A percentile compares a stretch with the other conserved stretches of the same genome.
phyloP scores from a whole-genome alignment of 2,113 vertebrate genomes.

The Catharus fuscescens region DNA sequence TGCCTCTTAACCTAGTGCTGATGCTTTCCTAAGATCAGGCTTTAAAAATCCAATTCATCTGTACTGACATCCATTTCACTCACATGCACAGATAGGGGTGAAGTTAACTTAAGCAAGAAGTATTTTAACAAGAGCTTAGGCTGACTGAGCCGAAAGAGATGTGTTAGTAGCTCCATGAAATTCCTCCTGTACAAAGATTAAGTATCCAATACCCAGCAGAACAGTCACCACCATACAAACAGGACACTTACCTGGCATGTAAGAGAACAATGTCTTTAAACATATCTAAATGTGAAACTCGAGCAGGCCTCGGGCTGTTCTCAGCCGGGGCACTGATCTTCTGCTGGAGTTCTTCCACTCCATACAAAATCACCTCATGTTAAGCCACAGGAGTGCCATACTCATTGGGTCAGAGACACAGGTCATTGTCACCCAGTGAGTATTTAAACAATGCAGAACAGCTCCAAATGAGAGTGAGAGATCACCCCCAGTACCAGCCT shows the following conservation, averaged over 20 bases:
- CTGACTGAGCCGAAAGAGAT: not conserved
- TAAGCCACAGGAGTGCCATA: not conserved
- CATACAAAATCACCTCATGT: not conserved
- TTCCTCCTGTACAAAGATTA: not conserved
- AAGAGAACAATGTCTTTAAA: not conserved
- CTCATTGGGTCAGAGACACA: not conserved
- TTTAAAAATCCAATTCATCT: not conserved
- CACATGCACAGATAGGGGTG: not conserved
- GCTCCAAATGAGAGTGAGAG: constrained; percentile 21
- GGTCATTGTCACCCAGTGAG: not conserved
- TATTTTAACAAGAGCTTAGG: not conserved
- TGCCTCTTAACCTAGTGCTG: not conserved
- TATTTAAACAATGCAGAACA: not conserved
- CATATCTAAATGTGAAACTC: not conserved
- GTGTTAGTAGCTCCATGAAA: not conserved
- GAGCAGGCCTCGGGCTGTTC: not conserved
- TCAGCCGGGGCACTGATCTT: not conserved
- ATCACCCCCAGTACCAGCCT: not conserved
- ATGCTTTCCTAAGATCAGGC: not conserved
- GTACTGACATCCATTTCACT: not conserved
- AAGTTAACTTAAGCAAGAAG: not conserved
- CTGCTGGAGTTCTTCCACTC: not conserved
- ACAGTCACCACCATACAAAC: not conserved
- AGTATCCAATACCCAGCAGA: not conserved
- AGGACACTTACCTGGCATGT: constrained; percentile 1